Evolutionary conservation across 1,140 invertebrate species (phyloP).

Genomic region (Andricus grossulariae): DNA sequence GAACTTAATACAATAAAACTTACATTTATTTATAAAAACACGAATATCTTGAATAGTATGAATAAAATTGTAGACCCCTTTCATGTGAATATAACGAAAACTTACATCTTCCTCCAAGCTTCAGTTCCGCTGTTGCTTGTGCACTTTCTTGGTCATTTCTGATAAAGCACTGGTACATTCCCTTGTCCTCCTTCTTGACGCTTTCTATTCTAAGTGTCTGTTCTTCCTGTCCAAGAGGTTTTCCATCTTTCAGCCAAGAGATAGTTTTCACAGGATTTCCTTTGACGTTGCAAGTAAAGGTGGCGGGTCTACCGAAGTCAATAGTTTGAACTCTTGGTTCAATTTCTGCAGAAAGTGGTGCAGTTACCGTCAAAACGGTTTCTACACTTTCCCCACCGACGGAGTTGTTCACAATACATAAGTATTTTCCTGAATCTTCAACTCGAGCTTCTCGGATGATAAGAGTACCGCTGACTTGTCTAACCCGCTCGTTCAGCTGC

Average conservation of each 20-base stretch:
- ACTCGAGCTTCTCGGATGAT: conserved; percentile 93
- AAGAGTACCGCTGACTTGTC: conserved; percentile 95
- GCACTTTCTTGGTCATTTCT: conserved; percentile 95
- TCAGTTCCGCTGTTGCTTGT: conserved; percentile 93
- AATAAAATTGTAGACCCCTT: too few relatives aligned
- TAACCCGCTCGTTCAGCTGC: conserved; percentile 88
- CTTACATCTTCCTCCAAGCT: conserved; percentile 93
- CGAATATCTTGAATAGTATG: not conserved
- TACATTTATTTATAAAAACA: not conserved
- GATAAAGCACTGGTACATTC: conserved; percentile 98
- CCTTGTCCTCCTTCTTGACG: conserved; percentile 95
- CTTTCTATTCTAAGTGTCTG: conserved; percentile 89
- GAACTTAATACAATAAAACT: not conserved
- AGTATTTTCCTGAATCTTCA: conserved; percentile 94
- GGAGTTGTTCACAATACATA: conserved; percentile 95
- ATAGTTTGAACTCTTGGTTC: conserved; percentile 93
- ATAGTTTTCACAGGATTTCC: conserved; percentile 93
- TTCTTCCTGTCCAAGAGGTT: conserved; percentile 86
- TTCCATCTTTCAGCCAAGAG: conserved; percentile 95
- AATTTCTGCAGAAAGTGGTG: conserved; percentile 89
- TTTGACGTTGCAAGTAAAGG: conserved; percentile 92
- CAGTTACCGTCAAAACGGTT: conserved; percentile 94
- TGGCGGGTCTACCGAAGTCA: conserved; percentile 93
- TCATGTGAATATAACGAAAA: conserved; percentile 41
- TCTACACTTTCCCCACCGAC: conserved; percentile 94